Base-by-base conservation (phyloP, 1,140 invertebrate genomes). In the Alviniconcha marisindica region DNA sequence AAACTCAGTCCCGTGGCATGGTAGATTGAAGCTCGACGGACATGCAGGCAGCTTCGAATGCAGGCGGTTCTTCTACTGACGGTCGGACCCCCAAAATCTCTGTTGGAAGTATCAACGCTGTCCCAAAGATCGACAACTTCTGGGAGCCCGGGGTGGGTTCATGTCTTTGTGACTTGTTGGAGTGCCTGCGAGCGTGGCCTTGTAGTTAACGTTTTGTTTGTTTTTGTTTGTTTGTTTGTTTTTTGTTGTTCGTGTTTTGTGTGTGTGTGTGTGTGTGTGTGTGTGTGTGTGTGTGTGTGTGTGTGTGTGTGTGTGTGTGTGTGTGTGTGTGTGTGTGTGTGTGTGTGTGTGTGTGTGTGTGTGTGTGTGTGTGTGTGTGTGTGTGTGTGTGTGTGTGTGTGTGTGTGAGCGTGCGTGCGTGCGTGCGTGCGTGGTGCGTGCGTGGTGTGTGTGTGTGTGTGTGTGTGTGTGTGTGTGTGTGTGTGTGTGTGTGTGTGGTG, bases 141-240 rank as follows among this genome's bases (percentile, higher is more conserved):
- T 76, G 73, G 73, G 24, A 76, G 28, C 73, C 73, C 24, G 73
- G 73, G n/a, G 73, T 76, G 42, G n/a, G 73, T 74, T 5, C 24
- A 5, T 63, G 60, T 14, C 7, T 63, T 5, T 63, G 60, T 63
- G 10, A 12, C 21, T 63, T 24, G 21, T 24, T 63, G 60, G n/a
- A n/a, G n/a, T n/a, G n/a, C n/a, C n/a, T n/a, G n/a, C n/a, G n/a
- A n/a, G n/a, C n/a, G n/a, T n/a, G n/a, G n/a, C n/a, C n/a, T n/a
- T 63, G 10, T 14, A 24, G 7, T 24, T 63, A 31, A 7, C 21
- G 18, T 48, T 63, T 24, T 63, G 10, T 74, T 36, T 74, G 4
- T 71, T 3, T n/a, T n/a, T 40, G 44, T 31, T 0, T 28, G 73
- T 40, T 24, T 51, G 73, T 76, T 7, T 24, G 71, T 42, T 21